A percentile compares a stretch with the other conserved stretches of the same genome.
These are phyloP conservation scores for Crioceris asparagi DNA, from an alignment of 2,888 invertebrate species.

Conservation along the genomic window DNA sequence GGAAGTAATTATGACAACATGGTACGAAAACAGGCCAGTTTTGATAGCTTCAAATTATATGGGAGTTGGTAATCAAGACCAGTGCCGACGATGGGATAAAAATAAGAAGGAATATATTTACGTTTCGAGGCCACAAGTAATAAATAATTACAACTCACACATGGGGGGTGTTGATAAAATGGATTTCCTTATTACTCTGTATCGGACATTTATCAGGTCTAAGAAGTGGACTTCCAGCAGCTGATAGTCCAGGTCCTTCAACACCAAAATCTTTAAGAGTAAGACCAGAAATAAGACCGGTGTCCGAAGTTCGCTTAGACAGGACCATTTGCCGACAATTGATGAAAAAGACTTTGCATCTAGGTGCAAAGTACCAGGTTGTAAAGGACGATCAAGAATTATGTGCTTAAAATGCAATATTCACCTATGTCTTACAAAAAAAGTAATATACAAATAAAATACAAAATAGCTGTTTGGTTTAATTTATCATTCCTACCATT, in stretches of 20 bases:
- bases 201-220: conserved; percentile 5
- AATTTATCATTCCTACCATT: too few relatives aligned
- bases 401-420: conserved; percentile 2
- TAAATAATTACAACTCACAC: background rate
- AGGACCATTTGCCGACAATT: background rate
- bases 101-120: conserved; percentile 1
- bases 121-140: background rate
- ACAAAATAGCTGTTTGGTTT: too few relatives aligned
- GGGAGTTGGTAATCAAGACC: background rate
- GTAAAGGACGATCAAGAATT: conserved; percentile 1
- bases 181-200: conserved; percentile 2
- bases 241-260: too few relatives aligned
- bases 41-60: conserved; percentile 5
- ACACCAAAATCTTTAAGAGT: too few relatives aligned
- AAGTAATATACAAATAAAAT: too few relatives aligned
- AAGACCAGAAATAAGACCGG: too few relatives aligned
- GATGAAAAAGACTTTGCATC: background rate
- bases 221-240: conserved; percentile 8
- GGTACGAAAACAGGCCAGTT: background rate
- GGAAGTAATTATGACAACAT: conserved; percentile 9
- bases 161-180: conserved; percentile 6
- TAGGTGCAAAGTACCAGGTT: conserved; percentile 2
- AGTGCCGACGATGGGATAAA: conserved; percentile 4
- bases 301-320: too few relatives aligned
- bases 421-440: too few relatives aligned